Base-by-base conservation (phyloP, 1,140 invertebrate genomes). In the Harlomillsia oculata region DNA sequence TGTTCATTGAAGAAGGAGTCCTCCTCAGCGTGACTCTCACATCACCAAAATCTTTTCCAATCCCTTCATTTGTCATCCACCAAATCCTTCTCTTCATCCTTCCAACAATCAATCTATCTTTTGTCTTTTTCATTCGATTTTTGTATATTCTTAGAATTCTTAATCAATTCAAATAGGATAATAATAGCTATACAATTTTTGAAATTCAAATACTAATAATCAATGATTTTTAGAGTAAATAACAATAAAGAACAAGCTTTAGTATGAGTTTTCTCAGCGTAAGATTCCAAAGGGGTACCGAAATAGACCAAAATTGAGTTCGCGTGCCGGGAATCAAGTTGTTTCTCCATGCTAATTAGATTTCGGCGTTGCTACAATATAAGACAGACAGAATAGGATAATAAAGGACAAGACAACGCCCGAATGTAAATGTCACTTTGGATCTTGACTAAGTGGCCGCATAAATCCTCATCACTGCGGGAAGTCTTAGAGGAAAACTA, bases 361-460 rank as follows among this genome's bases (percentile, higher is more conserved):
- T n/a, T n/a, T 26, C 39, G 39, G 25, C 26, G 25, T 16, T 39
- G 21, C 13, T 23, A 28, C 29, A 30, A 48, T 32, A 48, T 32
- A 34, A 9, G 28, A 50, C 32, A 50, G n/a, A 29, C 37, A 30
- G 50, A 43, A 44, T 29, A 25, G 5, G 21, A 25, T 23, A 9
- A 44, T 44, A 6, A 6, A 44, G 21, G n/a, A 5, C 20, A 32
- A 36, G 51, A 48, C 34, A 59, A 53, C 57, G 57, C 57, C 57
- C 51, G 46, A 59, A 45, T 53, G 41, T 53, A 59, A 59, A 59
- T 59, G 57, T 59, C 57, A 59, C 43, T 59, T 46, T 53, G 37
- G 51, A 59, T 53, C 39, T 46, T 37, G 26, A 53, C 37, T 48
- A 40, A 59, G 50, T 43, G 20, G 51, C 34, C 41, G 37, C 48